Conservation (phyloP, 2,888 invertebrate genomes). For the Melanchra persicariae region DNA sequence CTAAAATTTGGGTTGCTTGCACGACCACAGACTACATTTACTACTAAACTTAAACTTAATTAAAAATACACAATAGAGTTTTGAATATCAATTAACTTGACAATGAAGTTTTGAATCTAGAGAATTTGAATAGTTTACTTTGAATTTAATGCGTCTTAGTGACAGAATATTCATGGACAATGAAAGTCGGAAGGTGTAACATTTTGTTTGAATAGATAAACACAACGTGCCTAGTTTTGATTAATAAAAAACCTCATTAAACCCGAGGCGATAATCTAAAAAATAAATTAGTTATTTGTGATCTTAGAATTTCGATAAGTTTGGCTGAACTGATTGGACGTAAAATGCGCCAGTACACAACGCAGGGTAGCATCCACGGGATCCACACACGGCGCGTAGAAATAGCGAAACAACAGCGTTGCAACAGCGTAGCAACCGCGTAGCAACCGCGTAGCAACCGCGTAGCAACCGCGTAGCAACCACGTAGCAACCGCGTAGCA, state of each 20-base stretch:
- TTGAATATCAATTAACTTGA: conserved; percentile 31
- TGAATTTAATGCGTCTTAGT: too few species aligned
- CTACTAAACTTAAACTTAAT: conserved; percentile 1
- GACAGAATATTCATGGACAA: too few species aligned
- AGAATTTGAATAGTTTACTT: not conserved
- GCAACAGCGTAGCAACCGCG: not conserved
- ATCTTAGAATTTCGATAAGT: not conserved
- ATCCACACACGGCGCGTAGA: not conserved
- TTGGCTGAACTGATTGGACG: not conserved
- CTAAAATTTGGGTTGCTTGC: conserved; percentile 8
- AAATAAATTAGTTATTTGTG: not conserved
- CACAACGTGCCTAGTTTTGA: not conserved
- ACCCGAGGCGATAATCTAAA: not conserved
- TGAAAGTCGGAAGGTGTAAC: not conserved
- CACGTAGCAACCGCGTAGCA: too few species aligned
- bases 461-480: not conserved
- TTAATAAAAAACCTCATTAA: not conserved
- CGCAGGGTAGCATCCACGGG: not conserved
- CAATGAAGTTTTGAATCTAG: conserved; percentile 3
- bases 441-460: not conserved
- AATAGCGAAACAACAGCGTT: not conserved
- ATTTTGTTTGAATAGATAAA: not conserved
- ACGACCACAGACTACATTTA: not conserved
- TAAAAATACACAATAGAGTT: conserved; percentile 27
- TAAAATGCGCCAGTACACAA: too few species aligned